Conservation (phyloP, 2,113 vertebrate species). For the Oreotrochilus melanogaster region DNA sequence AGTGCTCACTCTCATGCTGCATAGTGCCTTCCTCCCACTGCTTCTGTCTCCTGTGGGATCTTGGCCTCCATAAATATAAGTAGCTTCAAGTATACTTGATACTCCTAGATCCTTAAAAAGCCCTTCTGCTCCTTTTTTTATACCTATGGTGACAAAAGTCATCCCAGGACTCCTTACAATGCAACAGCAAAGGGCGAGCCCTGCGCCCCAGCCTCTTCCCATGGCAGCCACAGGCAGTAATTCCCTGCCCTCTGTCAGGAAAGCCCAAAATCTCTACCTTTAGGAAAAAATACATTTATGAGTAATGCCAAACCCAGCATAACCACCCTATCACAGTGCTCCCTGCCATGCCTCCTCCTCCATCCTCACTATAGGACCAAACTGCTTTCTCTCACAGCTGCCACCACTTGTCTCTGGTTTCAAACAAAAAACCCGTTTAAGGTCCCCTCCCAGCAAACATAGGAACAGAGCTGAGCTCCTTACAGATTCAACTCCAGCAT, state of each 20-base stretch:
- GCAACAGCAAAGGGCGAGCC: background rate
- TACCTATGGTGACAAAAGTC: background rate
- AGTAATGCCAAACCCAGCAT: background rate
- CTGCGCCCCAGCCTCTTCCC: background rate
- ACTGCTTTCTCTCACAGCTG: background rate
- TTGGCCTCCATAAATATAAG: background rate
- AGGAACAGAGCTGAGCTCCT: slow-evolving; percentile 29
- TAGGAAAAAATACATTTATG: background rate
- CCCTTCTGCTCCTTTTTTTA: background rate
- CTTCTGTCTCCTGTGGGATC: accelerated
- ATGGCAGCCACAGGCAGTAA: background rate
- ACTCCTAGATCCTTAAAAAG: background rate
- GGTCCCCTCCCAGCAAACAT: background rate
- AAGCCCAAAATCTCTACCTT: background rate
- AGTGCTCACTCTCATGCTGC: too few relatives aligned
- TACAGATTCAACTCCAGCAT: slow-evolving; percentile 42
- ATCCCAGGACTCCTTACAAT: background rate
- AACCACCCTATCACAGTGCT: accelerated
- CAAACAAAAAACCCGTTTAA: background rate
- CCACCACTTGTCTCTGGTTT: background rate
- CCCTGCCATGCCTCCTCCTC: background rate
- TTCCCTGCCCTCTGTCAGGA: background rate
- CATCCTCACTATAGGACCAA: background rate
- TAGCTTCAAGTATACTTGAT: background rate
- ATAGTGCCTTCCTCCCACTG: background rate